Evolutionary conservation across 2,113 vertebrate genomes (phyloP), one percentile per base, ranked within the genome.

Genomic region (Cyprinodon variegatus): DNA sequence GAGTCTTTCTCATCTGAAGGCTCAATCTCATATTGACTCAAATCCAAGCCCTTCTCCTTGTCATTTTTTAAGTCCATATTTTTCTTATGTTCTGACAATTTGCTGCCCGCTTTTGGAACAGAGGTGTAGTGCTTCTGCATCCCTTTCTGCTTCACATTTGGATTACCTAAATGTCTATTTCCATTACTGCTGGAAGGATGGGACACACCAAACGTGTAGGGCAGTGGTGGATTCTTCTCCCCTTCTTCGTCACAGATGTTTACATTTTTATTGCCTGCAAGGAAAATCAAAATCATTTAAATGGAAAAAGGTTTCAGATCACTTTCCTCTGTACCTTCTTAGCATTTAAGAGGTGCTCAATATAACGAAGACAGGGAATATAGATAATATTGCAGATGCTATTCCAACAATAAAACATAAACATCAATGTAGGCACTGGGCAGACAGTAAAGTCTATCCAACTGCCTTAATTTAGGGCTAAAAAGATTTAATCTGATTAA

Each of bases 11-110:
- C 97, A 68, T 98, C 96, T 72, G 93, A 73, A 79, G 94, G 77
- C 48, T 94, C 96, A 79, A 88, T 89, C 80, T 97, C 96, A 73
- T 94, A 92, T 81, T 93, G 91, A 93, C 95, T 96, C 74, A 90
- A 96, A 83, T 97, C 96, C 0, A 94, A 93, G 80, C 92, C 89
- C 81, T 96, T 97, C 74, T 91, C 87, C 82, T 91, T 93, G 71
- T 97, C 96, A 96, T 95, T 96, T 93, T 95, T 97, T 95, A 94
- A 96, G 96, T 98, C 97, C 96, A 97, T 96, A 91, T 89, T 96
- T 91, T 95, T 97, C 91, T 96, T 98, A 91, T 95, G 93, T 86
- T 95, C 90, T 89, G 94, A 92, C 91, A 94, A 95, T 95, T 96
- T 98, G 91, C 94, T 95, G 91, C 95, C 95, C 85, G 90, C 91